Evolutionary conservation across 2,888 invertebrate genomes (phyloP), one percentile per base, ranked within the genome.

Genomic region (Melanchra persicariae): DNA sequence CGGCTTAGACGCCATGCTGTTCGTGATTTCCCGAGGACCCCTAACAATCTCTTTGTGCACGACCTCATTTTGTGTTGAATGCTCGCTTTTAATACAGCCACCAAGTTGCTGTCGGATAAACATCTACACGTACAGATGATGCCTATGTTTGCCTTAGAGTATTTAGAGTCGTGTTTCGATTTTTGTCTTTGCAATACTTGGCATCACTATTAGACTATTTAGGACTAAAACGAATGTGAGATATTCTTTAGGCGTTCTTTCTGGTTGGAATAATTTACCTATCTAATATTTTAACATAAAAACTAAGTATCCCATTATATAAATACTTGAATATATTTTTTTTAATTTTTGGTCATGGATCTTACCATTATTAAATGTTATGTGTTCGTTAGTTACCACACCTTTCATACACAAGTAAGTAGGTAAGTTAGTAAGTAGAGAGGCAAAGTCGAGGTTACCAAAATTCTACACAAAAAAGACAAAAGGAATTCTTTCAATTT

Each of bases 21-120:
- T 91, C 90, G 90, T 92, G 92, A 92, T 93, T 89, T 92, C 88
- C 90, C 87, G 89, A 91, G 92, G 90, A 91, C 87, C 86, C 83
- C 90, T 92, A 93, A 93, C 91, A 91, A 92, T 92, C 91, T 90
- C 91, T 91, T 92, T 91, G 91, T 92, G 90, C 90, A 89, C 92
- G 93, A 93, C 93, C 93, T 93, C 93, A 90, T 93, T 93, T 91
- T 87, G 88, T 85, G 83, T 83, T 91, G 91, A 93, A 92, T 90
- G 86, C 90, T 78, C 87, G 88, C 82, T 85, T 89, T 89, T 89
- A 88, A 90, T 89, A 87, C 84, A 86, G 85, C 84, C 86, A 85
- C 86, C 87, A 83, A 87, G 87, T 83, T 80, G 85, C 78, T 88
- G 87, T 88, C 87, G 86, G 88, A 87, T 87, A 88, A 88, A 87